Conservation (phyloP, 2,113 vertebrate species). For the Fulica atra region DNA sequence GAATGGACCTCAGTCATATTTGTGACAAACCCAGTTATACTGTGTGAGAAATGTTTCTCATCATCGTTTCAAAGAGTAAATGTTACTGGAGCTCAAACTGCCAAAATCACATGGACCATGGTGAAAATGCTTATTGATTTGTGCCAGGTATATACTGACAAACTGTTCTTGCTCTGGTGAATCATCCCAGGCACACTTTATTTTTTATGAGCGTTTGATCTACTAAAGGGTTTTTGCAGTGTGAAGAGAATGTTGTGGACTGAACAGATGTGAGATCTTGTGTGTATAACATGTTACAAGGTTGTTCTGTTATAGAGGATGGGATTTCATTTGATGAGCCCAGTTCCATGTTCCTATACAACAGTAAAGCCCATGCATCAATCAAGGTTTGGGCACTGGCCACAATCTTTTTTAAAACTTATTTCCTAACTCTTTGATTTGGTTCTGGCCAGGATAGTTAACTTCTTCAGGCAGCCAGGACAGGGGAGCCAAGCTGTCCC, state of each 20-base stretch:
- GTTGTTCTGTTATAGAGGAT: background rate
- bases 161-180: background rate
- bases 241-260: background rate
- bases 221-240: background rate
- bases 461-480: too few relatives aligned
- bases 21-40: background rate
- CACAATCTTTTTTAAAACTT: background rate
- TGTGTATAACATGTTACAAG: background rate
- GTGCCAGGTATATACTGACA: background rate
- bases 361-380: background rate
- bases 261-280: background rate
- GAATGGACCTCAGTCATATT: background rate
- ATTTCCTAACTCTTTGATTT: background rate
- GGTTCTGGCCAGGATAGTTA: too few relatives aligned
- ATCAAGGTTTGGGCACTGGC: background rate
- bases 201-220: background rate
- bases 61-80: background rate
- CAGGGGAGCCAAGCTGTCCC: too few relatives aligned
- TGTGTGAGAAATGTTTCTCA: background rate
- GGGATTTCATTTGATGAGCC: background rate
- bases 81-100: background rate
- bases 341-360: background rate
- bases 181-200: background rate
- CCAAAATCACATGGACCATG: background rate
- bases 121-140: background rate